Evolutionary conservation across 2,888 invertebrate genomes (phyloP), one percentile per base, ranked within the genome.

Genomic region (Parnassius smintheus): DNA sequence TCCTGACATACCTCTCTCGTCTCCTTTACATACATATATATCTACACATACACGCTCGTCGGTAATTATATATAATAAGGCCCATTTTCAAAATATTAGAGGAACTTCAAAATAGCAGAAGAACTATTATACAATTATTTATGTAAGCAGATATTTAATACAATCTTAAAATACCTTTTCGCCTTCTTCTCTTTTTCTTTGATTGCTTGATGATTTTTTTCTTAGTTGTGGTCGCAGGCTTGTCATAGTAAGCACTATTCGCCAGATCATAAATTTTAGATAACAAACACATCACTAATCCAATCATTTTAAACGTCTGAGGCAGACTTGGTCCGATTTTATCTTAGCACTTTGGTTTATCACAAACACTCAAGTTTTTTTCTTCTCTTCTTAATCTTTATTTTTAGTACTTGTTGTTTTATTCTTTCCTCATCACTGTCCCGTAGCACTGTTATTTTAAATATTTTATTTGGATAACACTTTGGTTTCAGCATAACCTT

Each of bases 241-340:
- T 69, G 55, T 70, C 63, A 59, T 53, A 65, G 48, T 62, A 65
- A 13, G 61, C 72, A 76, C 67, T 76, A 71, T 70, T 80, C 55
- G 77, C 73, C 52, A 84, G 67, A 66, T 86, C 80, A 65, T 86
- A 76, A 64, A 90, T 70, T 75, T 83, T 84, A 2, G 80, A 77
- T 64, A 86, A 70, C 60, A 89, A 74, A 70, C 77, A 88, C 77
- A 87, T 74, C 73, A 88, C 78, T 64, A 87, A 69, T 35, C 75
- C 88, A 61, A 90, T 88, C 90, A 91, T 91, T 72, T 76, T 75
- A 65, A 69, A 65, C 61, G 62, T 72, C 65, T 66, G 65, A 65
- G 61, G 13, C 48, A 48, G 65, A 61, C 41, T 46, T 51, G 11
- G 59, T 65, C 58, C 67, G 67, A 65, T 61, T 41, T 66, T 70